Percentiles rank a stretch among this genome's conserved stretches.
These are phyloP conservation scores for Liposcelis brunnea DNA, from an alignment of 2,888 invertebrate species.

Conservation along the genomic window DNA sequence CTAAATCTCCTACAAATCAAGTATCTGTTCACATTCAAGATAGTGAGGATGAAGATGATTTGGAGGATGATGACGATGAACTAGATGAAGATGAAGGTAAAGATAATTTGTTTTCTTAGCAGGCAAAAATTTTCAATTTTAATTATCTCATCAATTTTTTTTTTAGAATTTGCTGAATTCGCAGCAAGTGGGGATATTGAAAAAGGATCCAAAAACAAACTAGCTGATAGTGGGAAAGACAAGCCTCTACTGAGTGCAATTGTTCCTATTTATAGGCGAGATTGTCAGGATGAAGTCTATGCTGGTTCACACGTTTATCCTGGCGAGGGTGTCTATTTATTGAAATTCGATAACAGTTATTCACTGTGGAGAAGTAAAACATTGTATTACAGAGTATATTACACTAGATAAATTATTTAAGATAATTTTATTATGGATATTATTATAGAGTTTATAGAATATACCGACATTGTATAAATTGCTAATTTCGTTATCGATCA, in stretches of 20 bases:
- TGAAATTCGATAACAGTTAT: constrained; percentile 99
- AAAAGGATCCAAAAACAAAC: neutral
- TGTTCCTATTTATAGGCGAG: constrained; percentile 87
- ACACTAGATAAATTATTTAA: constrained; percentile 45
- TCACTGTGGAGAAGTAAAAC: constrained; percentile 98
- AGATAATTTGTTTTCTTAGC: constrained; percentile 11
- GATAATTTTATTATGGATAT: too few species aligned
- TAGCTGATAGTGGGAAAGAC: constrained; percentile 8
- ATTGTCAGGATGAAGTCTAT: constrained; percentile 93
- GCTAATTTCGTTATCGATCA: too few species aligned
- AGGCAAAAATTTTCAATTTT: constrained; percentile 5
- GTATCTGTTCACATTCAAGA: constrained; percentile 87
- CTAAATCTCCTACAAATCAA: constrained; percentile 65
- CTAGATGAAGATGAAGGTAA: constrained; percentile 37
- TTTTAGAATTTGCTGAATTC: constrained; percentile 13
- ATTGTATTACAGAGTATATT: constrained; percentile 95
- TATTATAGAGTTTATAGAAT: too few species aligned
- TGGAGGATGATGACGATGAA: constrained; percentile 39
- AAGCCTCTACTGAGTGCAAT: constrained; percentile 61
- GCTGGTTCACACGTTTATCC: constrained; percentile 96
- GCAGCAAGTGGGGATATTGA: neutral
- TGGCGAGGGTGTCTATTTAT: constrained; percentile 88
- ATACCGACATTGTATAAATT: too few species aligned
- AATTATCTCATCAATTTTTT: neutral
- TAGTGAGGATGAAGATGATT: constrained; percentile 77